Base-by-base conservation (phyloP, 2,888 invertebrate species). In the Phengaris arion region DNA sequence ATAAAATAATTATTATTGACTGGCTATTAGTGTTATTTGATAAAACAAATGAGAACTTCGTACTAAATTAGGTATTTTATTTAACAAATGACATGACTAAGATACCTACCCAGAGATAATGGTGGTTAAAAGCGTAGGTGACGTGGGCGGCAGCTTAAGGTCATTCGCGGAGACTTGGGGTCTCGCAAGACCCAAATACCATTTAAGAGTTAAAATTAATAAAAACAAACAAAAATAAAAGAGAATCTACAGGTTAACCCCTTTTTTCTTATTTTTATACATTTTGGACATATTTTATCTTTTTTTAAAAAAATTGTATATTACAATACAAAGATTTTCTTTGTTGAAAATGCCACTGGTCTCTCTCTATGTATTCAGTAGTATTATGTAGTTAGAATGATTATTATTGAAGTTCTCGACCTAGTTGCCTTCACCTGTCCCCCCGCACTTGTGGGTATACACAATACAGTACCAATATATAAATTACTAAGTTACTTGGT, bases 401-500 rank as follows among this genome's bases (percentile, higher is more conserved):
- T 69, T 69, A 48, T 7, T n/a, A 69, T 48, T 13, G 35, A 9
- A 64, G 69, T 46, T 69, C 69, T 69, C 48, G 69, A 69, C 69
- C 15, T 48, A 48, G 48, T 69, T 51, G 45, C 7, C 46, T 15
- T 69, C 69, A 12, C 8, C 46, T 48, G 48, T 69, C 48, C 70
- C 48, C 70, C 51, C 12, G 51, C 70, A 70, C 70, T 70, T 70
- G 70, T 52, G 15, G 51, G 51, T 13, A 52, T 70, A 70, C 64
- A 10, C 6, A 5, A 22, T 3, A 22, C 1, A 12, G 10, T 64
- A 59, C 15, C 15, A 22, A 22, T 9, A 22, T 22, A 8, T 59
- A n/a, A n/a, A 12, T 12, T 22, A 64, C 64, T 57, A 64, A 64
- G 64, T 64, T 12, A n/a, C 15, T 59, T 3, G 9, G 22, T 59